These are phyloP conservation scores for Hippoglossus stenolepis DNA, from an alignment of 2,113 vertebrate species.

Conservation along the genomic window DNA sequence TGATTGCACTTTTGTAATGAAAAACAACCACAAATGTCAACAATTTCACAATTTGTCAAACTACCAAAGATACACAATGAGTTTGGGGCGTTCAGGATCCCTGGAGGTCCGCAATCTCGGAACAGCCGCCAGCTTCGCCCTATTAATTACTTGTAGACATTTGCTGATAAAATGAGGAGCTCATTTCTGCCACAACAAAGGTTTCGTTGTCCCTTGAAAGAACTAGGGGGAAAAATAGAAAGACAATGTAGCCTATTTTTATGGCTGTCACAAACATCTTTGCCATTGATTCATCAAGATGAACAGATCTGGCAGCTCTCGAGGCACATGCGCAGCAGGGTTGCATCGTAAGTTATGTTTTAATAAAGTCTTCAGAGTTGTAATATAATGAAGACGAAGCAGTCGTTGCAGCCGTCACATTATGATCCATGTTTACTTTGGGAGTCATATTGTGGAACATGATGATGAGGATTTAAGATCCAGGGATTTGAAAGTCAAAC, in stretches of 20 bases:
- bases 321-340: neutral
- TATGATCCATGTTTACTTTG: constrained; percentile 21
- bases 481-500: constrained; percentile 20
- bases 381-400: constrained; percentile 9
- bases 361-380: constrained; percentile 21
- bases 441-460: constrained; percentile 34
- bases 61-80: neutral
- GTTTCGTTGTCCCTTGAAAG: constrained; percentile 3
- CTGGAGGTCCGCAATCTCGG: neutral
- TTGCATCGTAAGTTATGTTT: constrained; percentile 20
- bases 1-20: neutral
- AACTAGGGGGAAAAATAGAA: neutral
- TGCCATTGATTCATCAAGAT: neutral
- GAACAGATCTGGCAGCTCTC: neutral
- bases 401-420: neutral
- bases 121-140: constrained; percentile 2
- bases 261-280: neutral
- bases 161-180: constrained; percentile 11
- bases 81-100: neutral
- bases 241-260: neutral
- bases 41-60: neutral
- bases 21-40: neutral
- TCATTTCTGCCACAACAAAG: constrained; percentile 26
- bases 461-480: constrained; percentile 33
- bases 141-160: constrained; percentile 11